These are phyloP conservation scores for Bombus confusus DNA, from an alignment of 1,140 invertebrate species.

Conservation along the genomic window DNA sequence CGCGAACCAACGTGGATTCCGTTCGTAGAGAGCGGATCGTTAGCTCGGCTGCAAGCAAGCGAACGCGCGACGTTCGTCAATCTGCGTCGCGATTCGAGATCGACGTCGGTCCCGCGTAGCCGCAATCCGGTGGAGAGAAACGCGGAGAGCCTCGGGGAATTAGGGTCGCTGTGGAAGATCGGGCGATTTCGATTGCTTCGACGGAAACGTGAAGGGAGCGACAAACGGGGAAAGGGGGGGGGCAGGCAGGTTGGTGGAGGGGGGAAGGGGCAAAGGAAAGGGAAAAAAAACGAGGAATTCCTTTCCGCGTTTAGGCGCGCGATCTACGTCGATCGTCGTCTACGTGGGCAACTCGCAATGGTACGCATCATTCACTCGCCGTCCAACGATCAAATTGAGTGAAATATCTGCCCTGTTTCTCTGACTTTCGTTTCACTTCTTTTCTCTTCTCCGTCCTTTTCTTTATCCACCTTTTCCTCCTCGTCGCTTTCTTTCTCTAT, in stretches of 20 bases:
- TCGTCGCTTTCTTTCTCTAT: background rate
- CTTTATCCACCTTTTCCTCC: conserved; percentile 7
- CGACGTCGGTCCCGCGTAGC: conserved; percentile 15
- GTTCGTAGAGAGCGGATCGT: conserved; percentile 1
- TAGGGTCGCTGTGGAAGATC: conserved; percentile 35
- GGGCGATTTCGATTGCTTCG: conserved; percentile 26
- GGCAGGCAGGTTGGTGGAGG: too few relatives aligned
- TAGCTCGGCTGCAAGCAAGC: background rate
- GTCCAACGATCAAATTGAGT: conserved; percentile 27
- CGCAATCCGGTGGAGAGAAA: background rate
- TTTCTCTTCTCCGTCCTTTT: background rate
- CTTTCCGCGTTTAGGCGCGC: conserved; percentile 35
- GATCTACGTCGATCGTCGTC: conserved; percentile 16
- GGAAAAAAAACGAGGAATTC: conserved; percentile 2
- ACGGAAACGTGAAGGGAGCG: conserved; percentile 4
- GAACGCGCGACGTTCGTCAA: conserved; percentile 31
- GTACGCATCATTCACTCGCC: conserved; percentile 47
- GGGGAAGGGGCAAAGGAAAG: too few relatives aligned
- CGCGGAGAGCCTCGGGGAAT: conserved; percentile 13
- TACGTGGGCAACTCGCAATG: conserved; percentile 17
- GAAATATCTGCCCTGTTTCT: background rate
- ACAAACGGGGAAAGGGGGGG: background rate
- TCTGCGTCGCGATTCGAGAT: conserved; percentile 12
- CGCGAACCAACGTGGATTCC: background rate
- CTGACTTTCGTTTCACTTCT: background rate